Evolutionary conservation across 2,888 invertebrate species (phyloP).

Genomic region (Sesia apiformis): DNA sequence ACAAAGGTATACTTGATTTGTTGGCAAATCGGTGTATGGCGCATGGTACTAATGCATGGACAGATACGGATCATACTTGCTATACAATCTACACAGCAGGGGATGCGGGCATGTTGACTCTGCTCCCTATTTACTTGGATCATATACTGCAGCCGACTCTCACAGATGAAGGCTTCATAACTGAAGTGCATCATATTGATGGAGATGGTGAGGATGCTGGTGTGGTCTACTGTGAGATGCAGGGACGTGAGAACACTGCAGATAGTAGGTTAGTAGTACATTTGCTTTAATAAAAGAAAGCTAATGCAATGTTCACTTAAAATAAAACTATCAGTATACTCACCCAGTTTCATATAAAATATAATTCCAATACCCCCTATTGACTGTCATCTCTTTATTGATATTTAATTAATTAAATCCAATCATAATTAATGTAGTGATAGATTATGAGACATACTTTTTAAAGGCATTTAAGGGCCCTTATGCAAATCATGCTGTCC

Average conservation of each 20-base stretch:
- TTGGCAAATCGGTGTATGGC: conserved; percentile 92
- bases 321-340: too few relatives aligned
- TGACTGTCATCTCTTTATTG: too few relatives aligned
- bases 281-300: not conserved
- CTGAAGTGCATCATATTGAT: conserved; percentile 94
- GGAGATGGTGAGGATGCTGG: conserved; percentile 93
- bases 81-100: conserved; percentile 91
- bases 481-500: too few relatives aligned
- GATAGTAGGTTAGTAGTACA: conserved; percentile 68
- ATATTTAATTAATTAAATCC: too few relatives aligned
- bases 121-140: conserved; percentile 93
- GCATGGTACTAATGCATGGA: conserved; percentile 94
- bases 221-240: conserved; percentile 97
- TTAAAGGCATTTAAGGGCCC: too few relatives aligned
- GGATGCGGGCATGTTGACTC: conserved; percentile 87
- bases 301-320: too few relatives aligned
- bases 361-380: too few relatives aligned
- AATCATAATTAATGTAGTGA: too few relatives aligned
- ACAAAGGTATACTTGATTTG: conserved; percentile 90
- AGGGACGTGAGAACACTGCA: conserved; percentile 87
- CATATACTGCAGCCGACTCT: conserved; percentile 91
- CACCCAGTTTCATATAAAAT: too few relatives aligned
- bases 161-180: conserved; percentile 85
- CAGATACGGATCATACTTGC: conserved; percentile 89
- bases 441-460: too few relatives aligned